These are phyloP conservation scores for Microplitis mediator DNA, from an alignment of 1,140 invertebrate species.

Conservation along the genomic window DNA sequence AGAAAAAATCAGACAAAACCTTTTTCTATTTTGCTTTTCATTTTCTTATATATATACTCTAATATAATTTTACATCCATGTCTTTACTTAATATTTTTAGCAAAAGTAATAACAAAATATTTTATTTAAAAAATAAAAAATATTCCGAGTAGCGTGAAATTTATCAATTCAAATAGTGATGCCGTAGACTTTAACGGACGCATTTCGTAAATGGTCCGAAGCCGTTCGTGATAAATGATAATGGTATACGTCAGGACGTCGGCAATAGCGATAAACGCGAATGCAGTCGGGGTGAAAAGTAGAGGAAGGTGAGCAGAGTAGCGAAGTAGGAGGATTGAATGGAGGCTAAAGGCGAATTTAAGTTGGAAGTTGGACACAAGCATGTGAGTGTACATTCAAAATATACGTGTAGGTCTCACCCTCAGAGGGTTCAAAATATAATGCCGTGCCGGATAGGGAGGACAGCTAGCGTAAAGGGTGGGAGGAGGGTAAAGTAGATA, in stretches of 20 bases:
- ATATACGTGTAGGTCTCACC: slow-evolving; percentile 1
- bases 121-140: not conserved
- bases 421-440: not conserved
- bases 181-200: slow-evolving; percentile 30
- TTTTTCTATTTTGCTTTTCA: not conserved
- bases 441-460: slow-evolving; percentile 2
- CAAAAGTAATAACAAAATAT: too few species aligned
- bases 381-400: not conserved
- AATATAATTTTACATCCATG: too few species aligned
- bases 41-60: not conserved
- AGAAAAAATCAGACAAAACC: not conserved
- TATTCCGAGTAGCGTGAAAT: slow-evolving; percentile 15
- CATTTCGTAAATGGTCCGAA: slow-evolving; percentile 46
- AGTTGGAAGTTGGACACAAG: not conserved
- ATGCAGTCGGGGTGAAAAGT: not conserved
- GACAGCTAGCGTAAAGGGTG: too few species aligned
- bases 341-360: slow-evolving; percentile 23
- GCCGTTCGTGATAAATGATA: slow-evolving; percentile 50
- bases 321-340: not conserved
- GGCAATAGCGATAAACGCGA: slow-evolving; percentile 46
- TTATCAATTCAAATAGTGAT: slow-evolving; percentile 18
- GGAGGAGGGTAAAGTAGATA: not conserved
- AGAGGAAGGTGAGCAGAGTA: too few species aligned
- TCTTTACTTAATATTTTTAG: too few species aligned
- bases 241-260: slow-evolving; percentile 44